These are phyloP conservation scores for Drosophila colorata DNA, from an alignment of 2,888 invertebrate species.

Conservation along the genomic window DNA sequence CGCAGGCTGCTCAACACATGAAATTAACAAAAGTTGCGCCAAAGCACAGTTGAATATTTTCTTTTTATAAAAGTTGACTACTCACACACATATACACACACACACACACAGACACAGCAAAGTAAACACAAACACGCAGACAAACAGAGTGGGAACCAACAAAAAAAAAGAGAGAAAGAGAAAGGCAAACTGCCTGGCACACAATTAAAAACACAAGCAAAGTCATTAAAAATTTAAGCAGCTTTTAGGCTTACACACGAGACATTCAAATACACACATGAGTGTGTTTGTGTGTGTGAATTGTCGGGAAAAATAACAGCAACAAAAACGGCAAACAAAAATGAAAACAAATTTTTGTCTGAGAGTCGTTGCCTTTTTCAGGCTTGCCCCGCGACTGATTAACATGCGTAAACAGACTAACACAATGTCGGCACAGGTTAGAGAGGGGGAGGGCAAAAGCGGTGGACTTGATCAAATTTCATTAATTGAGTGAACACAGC, in stretches of 20 bases:
- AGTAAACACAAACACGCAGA: constrained; percentile 12
- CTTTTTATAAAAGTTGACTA: background rate
- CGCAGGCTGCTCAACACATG: background rate
- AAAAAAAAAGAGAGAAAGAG: background rate
- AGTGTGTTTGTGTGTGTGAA: constrained; percentile 20
- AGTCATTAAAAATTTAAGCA: constrained; percentile 81
- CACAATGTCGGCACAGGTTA: background rate
- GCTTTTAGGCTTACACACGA: constrained; percentile 76
- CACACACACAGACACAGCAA: constrained; percentile 1
- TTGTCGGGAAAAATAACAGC: constrained; percentile 24
- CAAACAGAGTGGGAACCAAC: background rate
- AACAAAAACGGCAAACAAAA: constrained; percentile 42
- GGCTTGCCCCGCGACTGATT: constrained; percentile 63
- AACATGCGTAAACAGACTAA: constrained; percentile 62
- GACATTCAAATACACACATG: constrained; percentile 31
- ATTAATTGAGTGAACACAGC: constrained; percentile 72
- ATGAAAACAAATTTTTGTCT: constrained; percentile 39
- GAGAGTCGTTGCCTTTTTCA: constrained; percentile 49
- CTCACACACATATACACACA: too few species aligned
- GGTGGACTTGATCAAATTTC: constrained; percentile 70
- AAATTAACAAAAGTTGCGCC: constrained; percentile 2
- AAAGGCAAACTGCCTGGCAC: constrained; percentile 39
- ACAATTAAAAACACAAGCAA: constrained; percentile 82
- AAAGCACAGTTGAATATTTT: constrained; percentile 20
- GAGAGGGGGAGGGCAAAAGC: background rate